Evolutionary conservation across 2,113 vertebrate genomes (phyloP), one percentile per base, ranked within the genome.

Genomic region (Dromiciops gliroides): DNA sequence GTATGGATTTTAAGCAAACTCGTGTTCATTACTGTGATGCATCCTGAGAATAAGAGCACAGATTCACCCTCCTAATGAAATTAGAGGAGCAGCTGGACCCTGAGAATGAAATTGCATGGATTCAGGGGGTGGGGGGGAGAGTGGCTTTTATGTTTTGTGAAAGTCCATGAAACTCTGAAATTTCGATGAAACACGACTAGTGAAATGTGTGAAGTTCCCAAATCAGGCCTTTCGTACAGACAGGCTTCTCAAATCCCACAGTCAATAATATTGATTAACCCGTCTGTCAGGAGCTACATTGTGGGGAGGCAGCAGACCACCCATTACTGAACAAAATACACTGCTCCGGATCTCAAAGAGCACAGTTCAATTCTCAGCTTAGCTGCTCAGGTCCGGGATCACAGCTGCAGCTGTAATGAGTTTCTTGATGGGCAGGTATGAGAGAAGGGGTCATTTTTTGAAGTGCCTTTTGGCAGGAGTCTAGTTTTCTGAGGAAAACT

Each of bases 11-110:
- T 94, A 90, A 75, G 53, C 16, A 51, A 91, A 92, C 2, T 24
- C n/a, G 51, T 47, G 52, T 90, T 95, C 90, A 26, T 89, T 97
- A 75, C 93, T 37, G 91, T 90, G 91, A 89, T 93, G 88, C 56
- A 48, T 91, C 31, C 19, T 0, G 50, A 60, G 47, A 67, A 28
- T 48, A 47, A 51, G 14, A 14, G 37, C 28, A 37, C 8, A 48
- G 51, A 44, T 60, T 75, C 89, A 31, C 31, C 22, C 25, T 89
- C 7, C 49, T 26, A 48, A 28, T 1, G 2, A 8, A 28, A 8
- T 91, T 47, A 47, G 49, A 53, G 24, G 48, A 91, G 53, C 89
- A 89, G 53, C 56, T 44, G 48, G 67, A 83, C 37, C 67, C n/a
- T 44, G 67, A 83, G 67, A 83, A 83, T 83, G n/a, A 83, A 83